Base-by-base conservation (phyloP, 2,797 vertebrate species). In the Neosilurus mollespiculum region DNA sequence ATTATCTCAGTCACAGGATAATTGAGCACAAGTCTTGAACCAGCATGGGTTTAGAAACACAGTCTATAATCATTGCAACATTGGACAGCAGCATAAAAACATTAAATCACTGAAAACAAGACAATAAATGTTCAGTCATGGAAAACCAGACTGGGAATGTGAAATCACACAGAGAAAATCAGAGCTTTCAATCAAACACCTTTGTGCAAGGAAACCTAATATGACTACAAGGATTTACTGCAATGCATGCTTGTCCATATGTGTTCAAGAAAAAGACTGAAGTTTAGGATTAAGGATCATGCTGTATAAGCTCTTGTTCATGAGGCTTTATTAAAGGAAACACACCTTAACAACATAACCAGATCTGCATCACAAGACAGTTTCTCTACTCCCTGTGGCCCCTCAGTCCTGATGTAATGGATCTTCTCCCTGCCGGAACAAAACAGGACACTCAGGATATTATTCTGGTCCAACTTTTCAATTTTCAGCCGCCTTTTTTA, bases 321-420 rank as follows among this genome's bases (percentile, higher is more conserved):
- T 20, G 30, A 43, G 7, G 2, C 12, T 43, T 77, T n/a, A 77
- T 59, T 43, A 10, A 24, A 61, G 16, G 2, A 51, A 64, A 34
- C 83, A 89, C 93, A 99, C 98, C 98, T 99, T 72, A 99, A 91
- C 83, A 99, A 91, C 91, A 99, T 98, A 89, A 99, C 98, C 78
- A 99, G 94, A 92, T 99, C 97, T 76, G 97, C 97, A 81, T 99
- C 98, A 91, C 97, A 99, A 0, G 97, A 99, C 89, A 99, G 89
- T 90, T 98, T 99, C 91, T 98, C 96, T 88, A 99, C 95, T 2
- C 96, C 97, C 59, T 97, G 96, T 67, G 94, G 94, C 22, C 98
- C 98, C 90, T 99, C 98, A 59, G 96, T 98, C 72, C 97, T 94
- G 89, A 99, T 96, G 89, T 98, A 98, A 93, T 98, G 97, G 88